A percentile compares a stretch with the other conserved stretches of the same genome.
These are phyloP conservation scores for Clostera curtula DNA, from an alignment of 2,888 invertebrate genomes.

Conservation along the genomic window DNA sequence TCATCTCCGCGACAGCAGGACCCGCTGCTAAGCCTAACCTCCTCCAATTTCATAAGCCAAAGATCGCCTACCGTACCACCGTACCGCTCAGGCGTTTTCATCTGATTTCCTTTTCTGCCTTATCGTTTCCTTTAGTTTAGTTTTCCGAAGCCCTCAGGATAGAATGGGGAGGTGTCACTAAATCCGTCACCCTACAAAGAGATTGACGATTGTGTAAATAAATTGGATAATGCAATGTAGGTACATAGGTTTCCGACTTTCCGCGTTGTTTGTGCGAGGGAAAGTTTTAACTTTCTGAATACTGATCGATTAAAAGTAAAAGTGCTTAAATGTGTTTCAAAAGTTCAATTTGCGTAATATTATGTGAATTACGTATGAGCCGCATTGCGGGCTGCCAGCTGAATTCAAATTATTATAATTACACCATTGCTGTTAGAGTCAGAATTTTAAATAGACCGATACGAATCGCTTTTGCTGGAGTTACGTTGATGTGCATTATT, in stretches of 20 bases:
- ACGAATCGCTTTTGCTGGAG: too few species aligned
- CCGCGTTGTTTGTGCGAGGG: conserved; percentile 30
- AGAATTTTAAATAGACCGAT: conserved; percentile 16
- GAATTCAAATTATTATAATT: conserved; percentile 24
- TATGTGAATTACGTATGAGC: conserved; percentile 24
- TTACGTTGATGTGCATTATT: too few species aligned
- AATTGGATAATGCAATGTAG: conserved; percentile 25
- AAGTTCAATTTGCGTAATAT: conserved; percentile 40
- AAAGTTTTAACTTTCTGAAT: conserved; percentile 61
- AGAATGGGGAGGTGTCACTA: too few species aligned
- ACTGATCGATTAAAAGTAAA: conserved; percentile 64
- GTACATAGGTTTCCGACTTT: conserved; percentile 26
- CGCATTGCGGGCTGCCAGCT: conserved; percentile 12
- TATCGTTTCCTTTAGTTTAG: too few species aligned
- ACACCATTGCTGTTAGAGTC: conserved; percentile 12
- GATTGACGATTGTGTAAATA: conserved; percentile 16
- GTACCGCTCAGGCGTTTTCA: too few species aligned
- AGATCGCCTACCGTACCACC: too few species aligned
- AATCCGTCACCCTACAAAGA: too few species aligned
- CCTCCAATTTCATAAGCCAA: too few species aligned
- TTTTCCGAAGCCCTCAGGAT: too few species aligned
- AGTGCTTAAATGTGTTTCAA: conserved; percentile 35
- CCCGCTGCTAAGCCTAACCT: too few species aligned
- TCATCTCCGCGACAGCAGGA: too few species aligned
- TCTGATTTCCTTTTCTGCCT: too few species aligned